Evolutionary conservation across 2,113 vertebrate genomes (phyloP).

Genomic region (Sinocyclocheilus maitianheensis): DNA sequence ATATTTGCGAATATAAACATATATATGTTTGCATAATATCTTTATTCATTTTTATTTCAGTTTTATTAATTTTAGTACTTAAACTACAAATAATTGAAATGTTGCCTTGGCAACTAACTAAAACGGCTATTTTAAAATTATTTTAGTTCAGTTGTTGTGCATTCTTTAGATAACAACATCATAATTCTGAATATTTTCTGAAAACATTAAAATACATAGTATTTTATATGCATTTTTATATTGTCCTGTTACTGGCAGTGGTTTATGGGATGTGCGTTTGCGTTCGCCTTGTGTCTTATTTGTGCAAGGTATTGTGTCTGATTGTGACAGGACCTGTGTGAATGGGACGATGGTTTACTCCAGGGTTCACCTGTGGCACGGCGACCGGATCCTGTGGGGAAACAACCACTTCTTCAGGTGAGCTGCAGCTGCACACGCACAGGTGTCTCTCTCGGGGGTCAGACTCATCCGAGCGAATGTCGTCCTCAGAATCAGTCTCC

Average conservation of each 20-base stretch:
- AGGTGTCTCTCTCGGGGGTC: too few species aligned
- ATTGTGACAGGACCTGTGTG: constrained; percentile 86
- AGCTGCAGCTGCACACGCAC: neutral
- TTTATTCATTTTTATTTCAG: too few species aligned
- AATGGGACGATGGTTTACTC: constrained; percentile 86
- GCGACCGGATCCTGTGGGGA: constrained; percentile 96
- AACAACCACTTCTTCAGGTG: constrained; percentile 99
- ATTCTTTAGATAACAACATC: neutral
- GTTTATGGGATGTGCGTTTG: too few species aligned
- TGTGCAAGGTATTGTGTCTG: too few species aligned
- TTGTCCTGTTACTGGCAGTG: too few species aligned
- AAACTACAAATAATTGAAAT: neutral
- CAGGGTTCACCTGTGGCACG: constrained; percentile 90
- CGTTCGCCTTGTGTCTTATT: neutral
- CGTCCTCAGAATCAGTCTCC: constrained; percentile 86
- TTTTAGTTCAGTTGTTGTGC: neutral
- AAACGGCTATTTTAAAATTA: too few species aligned
- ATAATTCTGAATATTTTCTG: too few species aligned
- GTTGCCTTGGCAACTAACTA: neutral
- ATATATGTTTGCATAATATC: too few species aligned
- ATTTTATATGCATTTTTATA: neutral
- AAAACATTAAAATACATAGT: neutral
- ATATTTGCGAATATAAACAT: too few species aligned
- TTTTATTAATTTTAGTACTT: too few species aligned
- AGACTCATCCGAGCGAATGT: neutral